phyloP scores from a whole-genome alignment of 2,113 vertebrate species.

The Phoxinus phoxinus region DNA sequence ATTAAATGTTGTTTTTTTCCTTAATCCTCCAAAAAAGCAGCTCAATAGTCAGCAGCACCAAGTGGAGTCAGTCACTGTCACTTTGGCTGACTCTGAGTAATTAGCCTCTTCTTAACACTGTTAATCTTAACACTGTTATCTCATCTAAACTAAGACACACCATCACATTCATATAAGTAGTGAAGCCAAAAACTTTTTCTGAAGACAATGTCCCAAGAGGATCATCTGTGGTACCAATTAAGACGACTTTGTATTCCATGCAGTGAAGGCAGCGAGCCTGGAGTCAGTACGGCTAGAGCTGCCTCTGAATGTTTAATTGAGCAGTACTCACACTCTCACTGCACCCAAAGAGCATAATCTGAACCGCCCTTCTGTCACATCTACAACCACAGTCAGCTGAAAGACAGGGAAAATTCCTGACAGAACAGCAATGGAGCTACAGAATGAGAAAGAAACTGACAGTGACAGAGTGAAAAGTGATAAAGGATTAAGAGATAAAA shows the following conservation, averaged over 20 bases:
- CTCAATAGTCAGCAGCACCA: constrained; percentile 35
- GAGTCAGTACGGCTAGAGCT: constrained; percentile 9
- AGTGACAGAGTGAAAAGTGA: constrained; percentile 18
- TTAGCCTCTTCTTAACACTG: background rate
- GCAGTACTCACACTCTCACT: background rate
- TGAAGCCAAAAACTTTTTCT: background rate
- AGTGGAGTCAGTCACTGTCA: constrained; percentile 20
- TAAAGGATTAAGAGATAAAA: constrained; percentile 37
- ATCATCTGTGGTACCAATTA: constrained; percentile 30
- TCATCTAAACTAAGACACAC: constrained; percentile 5
- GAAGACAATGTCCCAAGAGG: background rate
- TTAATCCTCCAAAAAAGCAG: constrained; percentile 49
- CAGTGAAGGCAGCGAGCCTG: background rate
- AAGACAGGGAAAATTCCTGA: constrained; percentile 8
- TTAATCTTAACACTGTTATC: background rate
- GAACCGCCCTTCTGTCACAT: background rate
- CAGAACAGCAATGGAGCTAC: constrained; percentile 8
- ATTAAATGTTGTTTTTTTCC: constrained; percentile 41
- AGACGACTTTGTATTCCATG: constrained; percentile 17
- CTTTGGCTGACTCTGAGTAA: constrained; percentile 15
- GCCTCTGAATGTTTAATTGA: constrained; percentile 50
- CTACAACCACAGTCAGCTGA: background rate
- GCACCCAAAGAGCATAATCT: background rate
- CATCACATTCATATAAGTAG: background rate
- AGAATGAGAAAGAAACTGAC: background rate